These are phyloP conservation scores for Nothobranchius furzeri DNA, from an alignment of 2,113 vertebrate species.

Conservation along the genomic window DNA sequence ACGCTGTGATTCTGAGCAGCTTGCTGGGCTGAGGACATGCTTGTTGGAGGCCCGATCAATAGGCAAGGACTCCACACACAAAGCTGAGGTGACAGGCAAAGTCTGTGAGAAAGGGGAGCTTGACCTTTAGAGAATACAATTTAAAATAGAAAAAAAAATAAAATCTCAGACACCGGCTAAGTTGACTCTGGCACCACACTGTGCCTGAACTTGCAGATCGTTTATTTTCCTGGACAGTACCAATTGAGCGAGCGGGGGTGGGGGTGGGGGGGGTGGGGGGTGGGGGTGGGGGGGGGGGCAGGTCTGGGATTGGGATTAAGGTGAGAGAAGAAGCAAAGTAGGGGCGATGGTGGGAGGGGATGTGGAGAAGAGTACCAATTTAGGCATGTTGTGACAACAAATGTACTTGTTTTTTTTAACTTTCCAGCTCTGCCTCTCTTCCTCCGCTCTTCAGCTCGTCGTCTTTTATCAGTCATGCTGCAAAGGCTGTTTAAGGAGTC, in stretches of 20 bases:
- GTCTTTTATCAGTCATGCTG: slow-evolving; percentile 32
- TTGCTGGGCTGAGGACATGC: slow-evolving; percentile 56
- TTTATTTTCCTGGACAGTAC: slow-evolving; percentile 78
- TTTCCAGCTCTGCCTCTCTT: slow-evolving; percentile 7
- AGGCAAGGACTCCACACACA: slow-evolving; percentile 69
- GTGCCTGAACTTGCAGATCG: slow-evolving; percentile 69
- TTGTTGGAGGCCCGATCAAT: slow-evolving; percentile 72
- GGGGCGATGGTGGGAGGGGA: slow-evolving; percentile 33
- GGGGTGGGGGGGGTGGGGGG: slow-evolving; percentile 12
- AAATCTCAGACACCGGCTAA: slow-evolving; percentile 66
- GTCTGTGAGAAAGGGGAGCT: slow-evolving; percentile 73
- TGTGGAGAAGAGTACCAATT: slow-evolving; percentile 61
- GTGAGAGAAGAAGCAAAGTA: slow-evolving; percentile 38
- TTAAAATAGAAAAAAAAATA: slow-evolving; percentile 44
- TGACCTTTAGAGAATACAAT: slow-evolving; percentile 82
- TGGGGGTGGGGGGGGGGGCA: slow-evolving; percentile 8
- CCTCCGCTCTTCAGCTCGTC: slow-evolving; percentile 23
- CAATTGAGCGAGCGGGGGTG: slow-evolving; percentile 62
- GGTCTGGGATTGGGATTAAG: slow-evolving; percentile 45
- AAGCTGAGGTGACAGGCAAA: slow-evolving; percentile 76
- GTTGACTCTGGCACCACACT: slow-evolving; percentile 75
- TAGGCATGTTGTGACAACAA: slow-evolving; percentile 54
- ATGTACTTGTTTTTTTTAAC: slow-evolving; percentile 45
- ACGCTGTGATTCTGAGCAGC: slow-evolving; percentile 61
- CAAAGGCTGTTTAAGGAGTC: slow-evolving; percentile 57